These are phyloP conservation scores for Leptodactylus fuscus DNA, from an alignment of 2,113 vertebrate genomes.

Conservation along the genomic window DNA sequence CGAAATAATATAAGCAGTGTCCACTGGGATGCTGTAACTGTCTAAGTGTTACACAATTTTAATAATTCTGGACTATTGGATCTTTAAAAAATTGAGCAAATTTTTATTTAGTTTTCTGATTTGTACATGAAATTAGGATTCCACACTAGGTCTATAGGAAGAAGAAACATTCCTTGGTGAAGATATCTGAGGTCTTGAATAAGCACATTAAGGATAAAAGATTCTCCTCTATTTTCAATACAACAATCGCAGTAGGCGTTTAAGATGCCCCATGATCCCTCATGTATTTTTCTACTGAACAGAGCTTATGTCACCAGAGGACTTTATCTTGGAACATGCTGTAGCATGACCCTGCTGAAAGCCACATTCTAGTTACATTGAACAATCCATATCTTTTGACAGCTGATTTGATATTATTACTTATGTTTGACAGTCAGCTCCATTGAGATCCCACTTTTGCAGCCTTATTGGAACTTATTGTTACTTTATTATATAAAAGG, in stretches of 20 bases:
- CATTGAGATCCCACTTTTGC: background rate
- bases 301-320: slow-evolving; percentile 26
- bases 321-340: background rate
- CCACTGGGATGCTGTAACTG: too few relatives aligned
- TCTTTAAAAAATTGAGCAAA: too few relatives aligned
- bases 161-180: background rate
- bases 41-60: too few relatives aligned
- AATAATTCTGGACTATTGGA: too few relatives aligned
- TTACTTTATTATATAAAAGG: too few relatives aligned
- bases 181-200: background rate
- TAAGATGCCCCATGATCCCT: slow-evolving; percentile 4
- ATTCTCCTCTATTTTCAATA: background rate
- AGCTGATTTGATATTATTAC: background rate
- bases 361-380: background rate
- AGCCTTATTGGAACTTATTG: too few relatives aligned
- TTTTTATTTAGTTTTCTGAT: background rate
- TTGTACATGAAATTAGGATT: background rate
- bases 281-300: slow-evolving; percentile 37
- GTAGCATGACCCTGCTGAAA: background rate
- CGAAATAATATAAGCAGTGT: too few relatives aligned
- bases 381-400: background rate
- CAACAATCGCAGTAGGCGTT: background rate
- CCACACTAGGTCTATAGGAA: background rate
- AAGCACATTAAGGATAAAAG: background rate
- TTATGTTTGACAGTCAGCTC: background rate